Conservation (phyloP, 2,113 vertebrate genomes). For the Neopipo cinnamomea region DNA sequence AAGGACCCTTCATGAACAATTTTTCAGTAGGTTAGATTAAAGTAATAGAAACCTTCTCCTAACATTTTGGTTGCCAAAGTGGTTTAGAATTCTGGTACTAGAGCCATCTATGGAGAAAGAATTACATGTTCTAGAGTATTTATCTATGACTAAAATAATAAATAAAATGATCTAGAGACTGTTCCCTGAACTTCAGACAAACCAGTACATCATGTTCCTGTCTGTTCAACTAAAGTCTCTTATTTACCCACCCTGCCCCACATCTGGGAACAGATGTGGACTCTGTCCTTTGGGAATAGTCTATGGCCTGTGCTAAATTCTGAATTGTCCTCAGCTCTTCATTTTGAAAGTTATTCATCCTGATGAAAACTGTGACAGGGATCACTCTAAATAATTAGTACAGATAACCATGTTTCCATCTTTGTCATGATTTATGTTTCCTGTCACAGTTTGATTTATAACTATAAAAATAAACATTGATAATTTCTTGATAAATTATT, state of each 20-base stretch:
- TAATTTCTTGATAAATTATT: background rate
- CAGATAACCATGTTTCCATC: background rate
- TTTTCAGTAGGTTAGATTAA: background rate
- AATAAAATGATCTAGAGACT: background rate
- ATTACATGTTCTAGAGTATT: background rate
- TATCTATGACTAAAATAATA: background rate
- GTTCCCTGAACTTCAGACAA: background rate
- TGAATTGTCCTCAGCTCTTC: background rate
- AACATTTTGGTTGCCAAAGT: background rate
- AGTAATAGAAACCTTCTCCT: background rate
- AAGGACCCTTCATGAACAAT: background rate
- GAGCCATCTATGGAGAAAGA: background rate
- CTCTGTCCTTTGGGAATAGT: background rate
- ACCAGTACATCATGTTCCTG: background rate
- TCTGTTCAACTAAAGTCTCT: background rate
- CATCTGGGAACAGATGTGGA: background rate
- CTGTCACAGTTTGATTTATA: background rate
- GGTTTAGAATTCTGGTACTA: background rate
- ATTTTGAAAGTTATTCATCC: background rate
- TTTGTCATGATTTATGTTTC: background rate
- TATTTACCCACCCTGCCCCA: background rate
- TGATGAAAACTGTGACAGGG: background rate
- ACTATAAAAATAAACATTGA: background rate
- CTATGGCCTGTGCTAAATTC: rapidly evolving
- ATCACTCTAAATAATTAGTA: background rate